Conservation (phyloP, 2,113 vertebrate genomes). For the Xiphophorus hellerii region DNA sequence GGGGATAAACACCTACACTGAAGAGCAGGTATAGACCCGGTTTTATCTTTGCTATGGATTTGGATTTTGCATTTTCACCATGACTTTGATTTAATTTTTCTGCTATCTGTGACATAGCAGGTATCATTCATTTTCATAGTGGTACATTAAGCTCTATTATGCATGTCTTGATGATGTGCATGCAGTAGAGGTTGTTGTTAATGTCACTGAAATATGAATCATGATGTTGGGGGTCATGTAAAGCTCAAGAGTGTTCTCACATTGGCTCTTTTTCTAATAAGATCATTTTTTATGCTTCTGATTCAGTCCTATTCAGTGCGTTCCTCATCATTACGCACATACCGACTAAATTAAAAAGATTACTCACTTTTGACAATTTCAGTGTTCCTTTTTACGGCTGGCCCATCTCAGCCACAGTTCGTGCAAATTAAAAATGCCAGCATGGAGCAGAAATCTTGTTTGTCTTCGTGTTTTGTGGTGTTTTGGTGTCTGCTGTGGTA, state of each 20-base stretch:
- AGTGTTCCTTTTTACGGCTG: slow-evolving; percentile 34
- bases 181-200: slow-evolving; percentile 16
- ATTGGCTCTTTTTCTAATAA: slow-evolving; percentile 63
- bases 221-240: slow-evolving; percentile 1
- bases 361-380: slow-evolving; percentile 72
- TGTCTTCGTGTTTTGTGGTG: slow-evolving; percentile 11
- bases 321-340: slow-evolving; percentile 67
- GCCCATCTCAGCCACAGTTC: slow-evolving; percentile 46
- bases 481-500: not conserved
- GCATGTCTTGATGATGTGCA: slow-evolving; percentile 1
- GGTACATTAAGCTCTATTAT: slow-evolving; percentile 8
- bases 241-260: slow-evolving; percentile 41
- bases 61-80: not conserved
- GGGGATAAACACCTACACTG: too few species aligned
- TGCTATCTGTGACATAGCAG: not conserved
- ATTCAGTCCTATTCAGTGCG: slow-evolving; percentile 54
- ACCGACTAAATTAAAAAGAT: slow-evolving; percentile 74
- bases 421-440: slow-evolving; percentile 35
- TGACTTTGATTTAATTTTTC: slow-evolving; percentile 8
- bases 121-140: slow-evolving; percentile 24
- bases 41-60: not conserved
- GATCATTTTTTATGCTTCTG: slow-evolving; percentile 63
- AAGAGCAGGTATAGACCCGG: too few species aligned
- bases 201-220: slow-evolving; percentile 31
- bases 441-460: slow-evolving; percentile 15